Evolutionary conservation across 2,113 vertebrate genomes (phyloP).

Genomic region (Carollia perspicillata): DNA sequence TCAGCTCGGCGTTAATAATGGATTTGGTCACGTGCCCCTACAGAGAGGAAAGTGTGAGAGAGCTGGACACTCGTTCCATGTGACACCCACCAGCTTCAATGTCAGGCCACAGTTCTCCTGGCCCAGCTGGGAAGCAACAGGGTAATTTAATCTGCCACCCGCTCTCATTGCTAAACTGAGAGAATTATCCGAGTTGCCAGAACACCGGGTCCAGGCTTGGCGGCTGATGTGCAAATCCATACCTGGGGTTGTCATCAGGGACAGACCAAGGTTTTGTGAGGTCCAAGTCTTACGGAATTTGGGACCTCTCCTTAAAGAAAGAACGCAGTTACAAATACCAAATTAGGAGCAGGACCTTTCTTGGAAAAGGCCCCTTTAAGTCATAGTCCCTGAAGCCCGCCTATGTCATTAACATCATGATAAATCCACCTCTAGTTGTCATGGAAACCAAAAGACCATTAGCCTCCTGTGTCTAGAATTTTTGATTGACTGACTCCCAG

Average conservation of each 20-base stretch:
- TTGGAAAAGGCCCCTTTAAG: neutral
- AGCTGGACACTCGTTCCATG: slow-evolving; percentile 64
- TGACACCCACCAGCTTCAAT: slow-evolving; percentile 64
- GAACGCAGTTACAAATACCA: neutral
- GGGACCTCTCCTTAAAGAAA: slow-evolving; percentile 26
- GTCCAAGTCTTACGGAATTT: neutral
- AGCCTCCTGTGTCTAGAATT: neutral
- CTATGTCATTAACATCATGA: neutral
- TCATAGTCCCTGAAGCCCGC: neutral
- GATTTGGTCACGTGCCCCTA: slow-evolving; percentile 70
- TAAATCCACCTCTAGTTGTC: neutral
- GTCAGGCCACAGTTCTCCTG: slow-evolving; percentile 55
- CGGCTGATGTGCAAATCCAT: neutral
- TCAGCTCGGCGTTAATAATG: slow-evolving; percentile 74
- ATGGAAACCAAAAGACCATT: neutral
- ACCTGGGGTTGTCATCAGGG: neutral
- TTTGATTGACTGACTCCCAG: neutral
- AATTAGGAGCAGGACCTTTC: neutral
- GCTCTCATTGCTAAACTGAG: slow-evolving; percentile 84
- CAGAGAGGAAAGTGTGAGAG: slow-evolving; percentile 56
- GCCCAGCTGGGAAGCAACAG: slow-evolving; percentile 67
- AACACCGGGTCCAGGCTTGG: neutral
- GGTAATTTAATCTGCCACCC: slow-evolving; percentile 66
- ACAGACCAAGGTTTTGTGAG: neutral
- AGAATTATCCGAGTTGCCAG: slow-evolving; percentile 79